Percentiles rank a stretch among this genome's conserved stretches.
Conservation (phyloP, 1,140 invertebrate species). For the Palaemon carinicauda region DNA sequence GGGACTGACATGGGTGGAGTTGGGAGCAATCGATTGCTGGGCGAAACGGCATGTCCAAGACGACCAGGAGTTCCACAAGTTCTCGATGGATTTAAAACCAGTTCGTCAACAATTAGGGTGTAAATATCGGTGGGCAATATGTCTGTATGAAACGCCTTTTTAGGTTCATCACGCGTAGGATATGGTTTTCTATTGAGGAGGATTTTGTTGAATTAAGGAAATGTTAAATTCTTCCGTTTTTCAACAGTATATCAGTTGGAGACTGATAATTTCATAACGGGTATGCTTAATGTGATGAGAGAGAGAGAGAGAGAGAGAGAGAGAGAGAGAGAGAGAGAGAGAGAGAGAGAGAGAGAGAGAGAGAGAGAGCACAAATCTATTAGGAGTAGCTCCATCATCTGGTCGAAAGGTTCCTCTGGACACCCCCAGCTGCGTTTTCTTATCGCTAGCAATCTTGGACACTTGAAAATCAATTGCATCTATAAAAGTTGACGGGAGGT, state of each 20-base stretch:
- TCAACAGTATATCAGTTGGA: too few relatives aligned
- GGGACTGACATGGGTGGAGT: slow-evolving; percentile 21
- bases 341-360: not conserved
- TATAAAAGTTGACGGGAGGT: not conserved
- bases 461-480: not conserved
- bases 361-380: not conserved
- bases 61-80: not conserved
- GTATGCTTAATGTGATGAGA: not conserved
- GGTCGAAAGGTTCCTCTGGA: not conserved
- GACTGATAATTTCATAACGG: not conserved
- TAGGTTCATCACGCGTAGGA: too few relatives aligned
- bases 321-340: not conserved
- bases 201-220: too few relatives aligned
- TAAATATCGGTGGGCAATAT: too few relatives aligned
- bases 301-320: not conserved
- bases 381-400: not conserved
- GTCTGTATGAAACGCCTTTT: too few relatives aligned
- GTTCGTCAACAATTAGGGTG: too few relatives aligned
- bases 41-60: not conserved
- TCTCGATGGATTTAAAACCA: not conserved
- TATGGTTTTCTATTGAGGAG: too few relatives aligned
- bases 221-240: too few relatives aligned
- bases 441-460: not conserved
- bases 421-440: not conserved
- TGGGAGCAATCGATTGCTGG: not conserved